Evolutionary conservation across 2,888 invertebrate genomes (phyloP), one percentile per base, ranked within the genome.

Genomic region (Tholera decimalis): DNA sequence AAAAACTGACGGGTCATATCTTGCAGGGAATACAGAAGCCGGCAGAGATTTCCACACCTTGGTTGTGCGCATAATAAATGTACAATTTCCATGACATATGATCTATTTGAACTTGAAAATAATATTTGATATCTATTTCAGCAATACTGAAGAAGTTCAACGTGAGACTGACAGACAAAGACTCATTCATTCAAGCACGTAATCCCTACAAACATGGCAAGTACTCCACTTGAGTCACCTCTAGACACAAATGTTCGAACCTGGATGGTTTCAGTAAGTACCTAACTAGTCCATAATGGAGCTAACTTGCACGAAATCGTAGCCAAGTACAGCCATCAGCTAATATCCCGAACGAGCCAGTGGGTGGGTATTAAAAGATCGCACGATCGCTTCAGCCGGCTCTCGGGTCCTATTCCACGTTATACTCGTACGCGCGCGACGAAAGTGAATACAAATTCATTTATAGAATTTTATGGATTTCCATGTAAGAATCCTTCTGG

Each of bases 371-470:
- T 24, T 18, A 50, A 6, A 20, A 24, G 26, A 43, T 15, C 43
- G 20, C 28, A 26, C 13, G 44, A 15, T 4, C 20, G 54, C 30
- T 8, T 8, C 28, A 53, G 20, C 7, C 20, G 43, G 20, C 76
- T 39, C 70, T 30, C 13, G 76, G 54, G 70, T 18, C 22, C 54
- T 18, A 50, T 60, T 54, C 33, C 6, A 33, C 20, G 61, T 50
- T 60, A 75, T 24, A 39, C 20, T 30, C 43, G 8, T 33, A 30
- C 35, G 55, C 22, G 47, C 22, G 39, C 13, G n/a, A 46, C 13
- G 15, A 60, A 49, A 75, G 46, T 61, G 62, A 72, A 72, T 70
- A 72, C 61, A 76, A 76, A 70, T 70, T 50, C 54, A 18, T 41
- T 61, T 51, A 76, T 70, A 69, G 24, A 75, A 37, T 61, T 60